phyloP scores from a whole-genome alignment of 2,888 invertebrate genomes.

The Yponomeuta malinellus region DNA sequence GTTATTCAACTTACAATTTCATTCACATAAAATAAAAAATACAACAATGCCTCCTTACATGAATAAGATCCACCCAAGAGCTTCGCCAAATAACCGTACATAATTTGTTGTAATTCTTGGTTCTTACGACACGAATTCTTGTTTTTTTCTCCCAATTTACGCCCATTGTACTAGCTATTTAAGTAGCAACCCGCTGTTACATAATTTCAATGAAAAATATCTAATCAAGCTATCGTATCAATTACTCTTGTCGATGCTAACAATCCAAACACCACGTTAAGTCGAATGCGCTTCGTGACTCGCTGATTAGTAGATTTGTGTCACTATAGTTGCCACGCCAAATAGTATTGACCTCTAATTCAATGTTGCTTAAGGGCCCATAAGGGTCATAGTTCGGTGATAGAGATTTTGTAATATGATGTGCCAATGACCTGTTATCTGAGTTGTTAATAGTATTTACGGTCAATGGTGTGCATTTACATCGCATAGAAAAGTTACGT shows the following conservation, averaged over 20 bases:
- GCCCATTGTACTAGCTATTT: neutral
- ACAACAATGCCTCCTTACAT: no score
- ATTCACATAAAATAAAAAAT: no score
- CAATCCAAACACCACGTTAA: neutral
- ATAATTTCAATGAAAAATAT: neutral
- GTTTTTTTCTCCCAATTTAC: no score
- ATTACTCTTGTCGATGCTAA: neutral
- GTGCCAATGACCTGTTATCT: constrained; percentile 1
- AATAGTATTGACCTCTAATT: neutral
- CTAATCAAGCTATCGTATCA: neutral
- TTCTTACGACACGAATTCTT: no score
- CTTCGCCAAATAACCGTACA: no score
- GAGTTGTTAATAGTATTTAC: neutral
- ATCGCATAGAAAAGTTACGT: neutral
- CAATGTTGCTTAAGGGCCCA: neutral
- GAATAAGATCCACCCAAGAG: no score
- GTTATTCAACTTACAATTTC: no score
- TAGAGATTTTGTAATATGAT: neutral
- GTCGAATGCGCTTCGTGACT: neutral
- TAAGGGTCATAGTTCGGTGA: neutral
- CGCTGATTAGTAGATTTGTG: neutral
- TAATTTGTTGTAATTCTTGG: no score
- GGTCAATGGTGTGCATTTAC: neutral
- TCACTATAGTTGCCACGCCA: neutral
- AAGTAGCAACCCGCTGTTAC: neutral